phyloP scores from a whole-genome alignment of 2,113 vertebrate genomes.

The Marmota flaviventris region DNA sequence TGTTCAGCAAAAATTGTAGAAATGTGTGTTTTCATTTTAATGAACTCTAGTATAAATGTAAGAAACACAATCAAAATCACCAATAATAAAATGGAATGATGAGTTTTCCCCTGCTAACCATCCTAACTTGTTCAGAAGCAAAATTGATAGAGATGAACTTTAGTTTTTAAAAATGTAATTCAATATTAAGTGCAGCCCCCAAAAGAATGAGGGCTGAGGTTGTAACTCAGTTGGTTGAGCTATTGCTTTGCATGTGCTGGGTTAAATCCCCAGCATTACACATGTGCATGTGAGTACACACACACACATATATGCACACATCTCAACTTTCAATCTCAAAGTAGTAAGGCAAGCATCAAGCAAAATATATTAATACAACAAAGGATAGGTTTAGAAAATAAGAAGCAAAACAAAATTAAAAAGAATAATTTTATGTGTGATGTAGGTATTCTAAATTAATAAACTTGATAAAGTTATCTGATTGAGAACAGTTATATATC shows the following conservation, averaged over 20 bases:
- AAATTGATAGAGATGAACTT: neutral
- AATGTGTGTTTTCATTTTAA: neutral
- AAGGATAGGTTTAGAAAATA: neutral
- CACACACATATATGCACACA: neutral
- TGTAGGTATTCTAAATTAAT: neutral
- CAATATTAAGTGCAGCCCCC: neutral
- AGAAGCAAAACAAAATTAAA: neutral
- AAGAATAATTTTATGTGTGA: neutral
- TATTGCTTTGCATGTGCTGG: neutral
- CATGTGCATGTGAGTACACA: too few species aligned
- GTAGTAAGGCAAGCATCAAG: neutral
- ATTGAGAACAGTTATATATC: neutral
- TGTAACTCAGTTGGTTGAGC: neutral
- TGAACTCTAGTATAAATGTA: neutral
- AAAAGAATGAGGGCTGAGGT: neutral
- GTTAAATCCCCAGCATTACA: neutral
- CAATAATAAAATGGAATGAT: neutral
- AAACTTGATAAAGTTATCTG: neutral
- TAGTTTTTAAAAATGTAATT: neutral
- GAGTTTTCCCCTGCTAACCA: neutral
- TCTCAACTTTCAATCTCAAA: neutral
- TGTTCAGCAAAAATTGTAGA: neutral
- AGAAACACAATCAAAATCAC: neutral
- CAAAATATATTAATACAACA: neutral
- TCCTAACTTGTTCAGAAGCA: neutral